A percentile compares a stretch with the other conserved stretches of the same genome.
phyloP scores from a whole-genome alignment of 2,797 vertebrate genomes.

The Poecile montanus region DNA sequence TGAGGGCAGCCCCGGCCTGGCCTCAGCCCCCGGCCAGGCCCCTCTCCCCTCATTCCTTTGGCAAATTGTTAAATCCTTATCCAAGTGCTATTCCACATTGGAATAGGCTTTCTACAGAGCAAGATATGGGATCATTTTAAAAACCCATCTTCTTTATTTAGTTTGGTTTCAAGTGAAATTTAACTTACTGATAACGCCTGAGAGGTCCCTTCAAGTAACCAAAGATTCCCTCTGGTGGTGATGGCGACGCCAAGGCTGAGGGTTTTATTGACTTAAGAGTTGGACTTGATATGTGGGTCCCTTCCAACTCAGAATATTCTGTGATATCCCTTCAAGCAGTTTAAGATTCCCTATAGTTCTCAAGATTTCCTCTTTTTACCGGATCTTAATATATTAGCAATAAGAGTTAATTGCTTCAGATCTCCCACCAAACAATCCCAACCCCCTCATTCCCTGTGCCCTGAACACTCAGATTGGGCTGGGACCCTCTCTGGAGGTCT shows the following conservation, averaged over 20 bases:
- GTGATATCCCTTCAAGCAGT: not conserved
- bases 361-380: not conserved
- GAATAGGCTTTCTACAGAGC: not conserved
- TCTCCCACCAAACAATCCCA: not conserved
- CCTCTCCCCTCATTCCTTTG: rapidly evolving
- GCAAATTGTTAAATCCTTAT: not conserved
- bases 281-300: not conserved
- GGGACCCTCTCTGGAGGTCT: too few relatives aligned
- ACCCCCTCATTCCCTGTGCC: not conserved
- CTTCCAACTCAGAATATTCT: not conserved
- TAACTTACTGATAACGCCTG: not conserved
- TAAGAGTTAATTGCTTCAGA: not conserved
- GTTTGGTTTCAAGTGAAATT: not conserved
- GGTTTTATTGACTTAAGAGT: not conserved
- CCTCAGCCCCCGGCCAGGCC: rapidly evolving
- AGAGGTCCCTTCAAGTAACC: not conserved
- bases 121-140: not conserved
- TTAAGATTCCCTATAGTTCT: not conserved
- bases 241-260: not conserved
- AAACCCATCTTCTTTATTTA: not conserved
- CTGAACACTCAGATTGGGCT: rapidly evolving
- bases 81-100: not conserved
- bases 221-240: not conserved
- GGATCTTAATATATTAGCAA: rapidly evolving
- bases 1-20: not conserved